Percentiles rank a stretch among this genome's conserved stretches.
phyloP scores from a whole-genome alignment of 2,888 invertebrate genomes.

The Plagiodera versicolora region DNA sequence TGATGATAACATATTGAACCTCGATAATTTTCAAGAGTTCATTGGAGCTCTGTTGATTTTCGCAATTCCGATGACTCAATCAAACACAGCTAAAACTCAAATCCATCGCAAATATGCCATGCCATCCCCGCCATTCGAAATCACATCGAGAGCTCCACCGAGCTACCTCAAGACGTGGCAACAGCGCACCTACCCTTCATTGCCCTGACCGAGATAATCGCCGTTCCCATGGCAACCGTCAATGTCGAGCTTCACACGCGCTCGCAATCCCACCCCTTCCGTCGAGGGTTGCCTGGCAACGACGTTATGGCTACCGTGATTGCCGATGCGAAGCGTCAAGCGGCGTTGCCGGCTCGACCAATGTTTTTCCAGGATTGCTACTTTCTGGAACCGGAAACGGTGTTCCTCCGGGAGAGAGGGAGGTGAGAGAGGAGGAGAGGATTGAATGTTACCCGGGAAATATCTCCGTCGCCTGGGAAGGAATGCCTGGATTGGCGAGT shows the following conservation, averaged over 20 bases:
- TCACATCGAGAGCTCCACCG: neutral
- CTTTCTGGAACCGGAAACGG: slow-evolving; percentile 29
- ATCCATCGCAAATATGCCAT: no score
- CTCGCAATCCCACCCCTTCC: slow-evolving; percentile 35
- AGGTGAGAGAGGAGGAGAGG: no score
- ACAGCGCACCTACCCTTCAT: neutral
- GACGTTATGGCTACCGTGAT: neutral
- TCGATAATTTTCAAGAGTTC: no score
- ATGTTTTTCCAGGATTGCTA: neutral
- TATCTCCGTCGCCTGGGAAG: no score
- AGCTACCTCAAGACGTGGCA: neutral
- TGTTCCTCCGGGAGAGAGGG: neutral
- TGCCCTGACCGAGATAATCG: slow-evolving; percentile 14
- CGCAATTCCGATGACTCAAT: neutral
- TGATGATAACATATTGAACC: neutral
- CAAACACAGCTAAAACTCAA: neutral
- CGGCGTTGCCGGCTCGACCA: neutral
- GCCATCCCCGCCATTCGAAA: no score
- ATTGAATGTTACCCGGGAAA: no score
- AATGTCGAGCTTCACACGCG: slow-evolving; percentile 40
- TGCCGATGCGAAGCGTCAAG: neutral
- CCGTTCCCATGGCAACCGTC: slow-evolving; percentile 43
- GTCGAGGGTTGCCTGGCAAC: slow-evolving; percentile 1
- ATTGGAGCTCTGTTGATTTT: neutral
- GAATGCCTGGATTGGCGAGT: no score